A percentile compares a stretch with the other conserved stretches of the same genome.
Evolutionary conservation across 2,113 vertebrate genomes (phyloP).

Genomic region (Chionodraco myersi): DNA sequence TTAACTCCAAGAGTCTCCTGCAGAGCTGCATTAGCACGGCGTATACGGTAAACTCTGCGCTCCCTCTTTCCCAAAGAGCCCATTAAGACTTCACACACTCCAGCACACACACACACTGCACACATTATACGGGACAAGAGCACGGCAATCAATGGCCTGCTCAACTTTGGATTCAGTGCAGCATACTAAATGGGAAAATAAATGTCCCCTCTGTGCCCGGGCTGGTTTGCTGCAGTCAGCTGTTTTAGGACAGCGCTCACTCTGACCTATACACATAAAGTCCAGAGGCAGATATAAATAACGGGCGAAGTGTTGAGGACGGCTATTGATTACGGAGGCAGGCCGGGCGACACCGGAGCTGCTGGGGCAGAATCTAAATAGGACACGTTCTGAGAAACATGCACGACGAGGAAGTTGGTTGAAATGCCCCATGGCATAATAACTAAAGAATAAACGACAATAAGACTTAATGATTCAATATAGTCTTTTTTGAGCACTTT

Average conservation of each 20-base stretch:
- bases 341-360: conserved; percentile 60
- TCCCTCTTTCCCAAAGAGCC: conserved; percentile 49
- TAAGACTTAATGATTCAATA: no score
- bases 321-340: conserved; percentile 75
- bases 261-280: conserved; percentile 77
- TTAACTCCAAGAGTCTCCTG: conserved; percentile 37
- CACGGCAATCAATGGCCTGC: conserved; percentile 75
- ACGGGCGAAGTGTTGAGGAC: conserved; percentile 62
- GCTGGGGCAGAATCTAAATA: conserved; percentile 44
- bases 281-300: conserved; percentile 76
- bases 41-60: conserved; percentile 16
- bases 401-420: neutral
- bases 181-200: conserved; percentile 79
- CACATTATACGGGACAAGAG: conserved; percentile 62
- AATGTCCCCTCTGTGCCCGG: conserved; percentile 56
- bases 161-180: conserved; percentile 71
- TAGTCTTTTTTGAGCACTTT: conserved; percentile 6
- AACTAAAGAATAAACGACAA: no score
- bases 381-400: neutral
- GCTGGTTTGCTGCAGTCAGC: conserved; percentile 80
- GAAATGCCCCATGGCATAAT: no score
- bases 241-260: conserved; percentile 73
- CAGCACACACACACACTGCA: conserved; percentile 50
- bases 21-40: conserved; percentile 13
- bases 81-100: conserved; percentile 59